Evolutionary conservation across 1,140 invertebrate species (phyloP), one percentile per base, ranked within the genome.

Genomic region (Octopus bimaculoides): DNA sequence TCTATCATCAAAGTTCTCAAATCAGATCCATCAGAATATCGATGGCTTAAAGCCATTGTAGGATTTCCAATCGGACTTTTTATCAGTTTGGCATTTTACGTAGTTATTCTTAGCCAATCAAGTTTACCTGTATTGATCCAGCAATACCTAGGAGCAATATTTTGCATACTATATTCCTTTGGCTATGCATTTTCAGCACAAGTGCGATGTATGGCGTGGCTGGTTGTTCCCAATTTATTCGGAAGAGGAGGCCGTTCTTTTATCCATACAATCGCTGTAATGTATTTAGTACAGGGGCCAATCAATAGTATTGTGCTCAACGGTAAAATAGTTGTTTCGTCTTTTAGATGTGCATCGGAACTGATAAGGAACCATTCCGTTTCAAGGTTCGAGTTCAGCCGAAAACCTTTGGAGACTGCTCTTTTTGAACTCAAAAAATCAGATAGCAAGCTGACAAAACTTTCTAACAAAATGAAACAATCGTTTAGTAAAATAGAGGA

Each of bases 191-290:
- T 85, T 52, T 87, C 86, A 17, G 81, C 84, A 4, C 78, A 83
- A 75, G 78, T 84, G 53, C 81, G 87, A 9, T 88, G 87, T 78
- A 81, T 87, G 56, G 79, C 83, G 54, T 77, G 77, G 6, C 83
- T 88, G 9, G 80, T 88, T 4, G 56, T 88, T 20, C 87, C 87
- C 0, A 83, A 80, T 0, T 86, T 88, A 74, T 86, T 86, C 69
- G 84, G 86, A 4, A 87, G 85, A 78, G 82, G 82, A 1, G 87
- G 87, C 5, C 81, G 87, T 0, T 83, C 85, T 5, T 86, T 86
- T 80, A 79, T 88, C 5, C 78, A 81, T 4, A 84, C 86, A 3
- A 84, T 88, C 78, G 86, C 86, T 12, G 79, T 88, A 14, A 79
- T 82, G 12, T 85, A 81, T 76, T 79, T 88, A 0, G 79, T 88